phyloP scores from a whole-genome alignment of 2,797 vertebrate genomes.

The Chromobotia macracanthus region DNA sequence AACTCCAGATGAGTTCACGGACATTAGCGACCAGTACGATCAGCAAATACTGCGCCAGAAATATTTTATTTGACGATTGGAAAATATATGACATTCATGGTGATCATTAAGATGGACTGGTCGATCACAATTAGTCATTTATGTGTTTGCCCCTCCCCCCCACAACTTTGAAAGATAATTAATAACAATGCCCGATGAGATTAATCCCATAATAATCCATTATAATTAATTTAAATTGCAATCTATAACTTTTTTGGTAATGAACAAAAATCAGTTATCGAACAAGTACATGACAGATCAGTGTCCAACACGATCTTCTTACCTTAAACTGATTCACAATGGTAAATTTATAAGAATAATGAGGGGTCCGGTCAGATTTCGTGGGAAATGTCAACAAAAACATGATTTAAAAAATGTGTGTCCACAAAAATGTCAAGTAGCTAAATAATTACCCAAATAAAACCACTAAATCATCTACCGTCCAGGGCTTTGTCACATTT shows the following conservation, averaged over 20 bases:
- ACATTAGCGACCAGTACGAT: constrained; percentile 42
- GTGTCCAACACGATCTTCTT: too few species aligned
- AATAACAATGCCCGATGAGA: constrained; percentile 1
- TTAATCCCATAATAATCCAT: constrained; percentile 7
- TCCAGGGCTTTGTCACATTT: constrained; percentile 6
- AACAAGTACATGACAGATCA: too few species aligned
- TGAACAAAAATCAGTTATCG: too few species aligned
- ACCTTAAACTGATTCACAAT: too few species aligned
- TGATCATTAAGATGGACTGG: neutral
- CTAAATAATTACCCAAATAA: constrained; percentile 34
- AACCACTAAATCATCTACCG: constrained; percentile 33
- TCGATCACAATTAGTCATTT: neutral
- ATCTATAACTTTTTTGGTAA: too few species aligned
- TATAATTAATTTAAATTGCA: neutral
- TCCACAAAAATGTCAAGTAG: neutral
- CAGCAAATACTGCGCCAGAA: constrained; percentile 13
- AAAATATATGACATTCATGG: neutral
- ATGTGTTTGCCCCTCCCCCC: neutral
- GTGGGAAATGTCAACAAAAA: neutral
- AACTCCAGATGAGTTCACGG: constrained; percentile 53
- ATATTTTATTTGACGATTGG: constrained; percentile 19
- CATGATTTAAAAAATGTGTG: neutral
- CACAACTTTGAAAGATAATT: neutral
- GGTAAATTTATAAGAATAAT: too few species aligned
- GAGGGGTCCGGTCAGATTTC: too few species aligned